phyloP scores from a whole-genome alignment of 2,113 vertebrate species.

The Callocephalon fimbriatum region DNA sequence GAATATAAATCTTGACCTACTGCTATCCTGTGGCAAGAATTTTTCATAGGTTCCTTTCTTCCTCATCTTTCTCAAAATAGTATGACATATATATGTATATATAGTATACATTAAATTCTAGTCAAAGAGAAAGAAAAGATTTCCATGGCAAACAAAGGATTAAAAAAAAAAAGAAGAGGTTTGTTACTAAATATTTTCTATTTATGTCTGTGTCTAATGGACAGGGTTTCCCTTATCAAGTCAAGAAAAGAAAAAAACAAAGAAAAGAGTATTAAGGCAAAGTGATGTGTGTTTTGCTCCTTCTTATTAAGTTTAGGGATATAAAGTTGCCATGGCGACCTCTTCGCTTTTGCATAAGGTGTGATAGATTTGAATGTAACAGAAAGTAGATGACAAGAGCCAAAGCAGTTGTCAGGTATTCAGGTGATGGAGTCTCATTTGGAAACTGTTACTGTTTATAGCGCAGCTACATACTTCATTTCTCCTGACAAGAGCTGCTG shows the following conservation, averaged over 20 bases:
- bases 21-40: background rate
- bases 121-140: background rate
- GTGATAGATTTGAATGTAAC: slow-evolving; percentile 12
- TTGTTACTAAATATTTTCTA: background rate
- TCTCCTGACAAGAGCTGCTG: background rate
- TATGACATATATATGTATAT: background rate
- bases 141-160: background rate
- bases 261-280: background rate
- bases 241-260: background rate
- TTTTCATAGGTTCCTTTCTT: background rate
- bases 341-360: slow-evolving; percentile 12
- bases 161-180: background rate
- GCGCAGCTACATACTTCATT: background rate
- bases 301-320: background rate
- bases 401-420: slow-evolving; percentile 23
- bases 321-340: slow-evolving; percentile 7
- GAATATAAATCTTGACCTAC: background rate
- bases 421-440: slow-evolving; percentile 35
- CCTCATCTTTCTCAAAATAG: background rate
- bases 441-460: background rate
- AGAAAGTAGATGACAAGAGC: slow-evolving; percentile 10
- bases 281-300: background rate
- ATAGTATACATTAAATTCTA: background rate
- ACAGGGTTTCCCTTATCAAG: background rate
- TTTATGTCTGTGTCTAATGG: background rate